Conservation (phyloP, 2,797 vertebrate genomes). For the Ctenosaura bakeri region DNA sequence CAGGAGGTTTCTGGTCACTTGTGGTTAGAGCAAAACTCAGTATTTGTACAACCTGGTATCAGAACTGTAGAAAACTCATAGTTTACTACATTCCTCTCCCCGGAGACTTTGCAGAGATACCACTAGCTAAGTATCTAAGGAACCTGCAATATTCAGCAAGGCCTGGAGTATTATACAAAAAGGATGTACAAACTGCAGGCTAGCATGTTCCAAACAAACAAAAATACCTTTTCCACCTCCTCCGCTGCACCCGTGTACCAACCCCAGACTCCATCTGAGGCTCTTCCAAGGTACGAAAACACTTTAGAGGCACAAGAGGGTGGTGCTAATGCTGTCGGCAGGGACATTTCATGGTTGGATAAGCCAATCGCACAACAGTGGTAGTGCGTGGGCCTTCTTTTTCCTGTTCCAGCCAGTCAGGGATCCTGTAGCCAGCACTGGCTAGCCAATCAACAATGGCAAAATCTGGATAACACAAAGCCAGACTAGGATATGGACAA, state of each 20-base stretch:
- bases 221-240: too few species aligned
- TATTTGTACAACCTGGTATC: background rate
- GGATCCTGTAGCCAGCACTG: background rate
- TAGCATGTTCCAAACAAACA: background rate
- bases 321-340: background rate
- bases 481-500: too few species aligned
- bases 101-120: background rate
- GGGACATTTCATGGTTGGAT: background rate
- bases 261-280: too few species aligned
- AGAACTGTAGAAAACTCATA: too few species aligned
- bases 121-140: background rate
- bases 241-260: background rate
- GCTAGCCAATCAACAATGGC: background rate
- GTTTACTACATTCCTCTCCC: too few species aligned
- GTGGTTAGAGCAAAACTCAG: background rate
- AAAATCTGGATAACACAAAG: too few species aligned
- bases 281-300: background rate
- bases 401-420: background rate
- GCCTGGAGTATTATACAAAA: background rate
- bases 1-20: background rate
- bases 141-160: background rate
- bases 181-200: background rate
- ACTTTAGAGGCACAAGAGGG: background rate
- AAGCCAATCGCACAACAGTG: background rate
- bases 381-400: background rate